Conservation (phyloP, 2,797 vertebrate genomes). For the Hoplostethus mediterraneus region DNA sequence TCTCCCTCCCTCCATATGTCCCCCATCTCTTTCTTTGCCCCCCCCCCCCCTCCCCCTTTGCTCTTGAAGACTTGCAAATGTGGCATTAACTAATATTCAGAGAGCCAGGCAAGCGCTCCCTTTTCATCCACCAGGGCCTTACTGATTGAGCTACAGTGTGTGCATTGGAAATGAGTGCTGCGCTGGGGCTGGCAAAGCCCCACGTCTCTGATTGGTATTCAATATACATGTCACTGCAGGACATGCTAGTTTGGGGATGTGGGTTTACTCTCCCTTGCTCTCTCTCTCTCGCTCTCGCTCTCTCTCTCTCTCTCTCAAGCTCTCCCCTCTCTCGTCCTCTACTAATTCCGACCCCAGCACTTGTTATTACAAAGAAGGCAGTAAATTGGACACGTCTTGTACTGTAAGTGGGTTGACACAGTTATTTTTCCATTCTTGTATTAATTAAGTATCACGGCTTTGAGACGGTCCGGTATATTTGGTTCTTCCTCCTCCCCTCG, state of each 20-base stretch:
- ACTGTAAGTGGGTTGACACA: constrained; percentile 42
- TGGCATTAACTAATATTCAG: constrained; percentile 99
- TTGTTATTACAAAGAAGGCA: constrained; percentile 35
- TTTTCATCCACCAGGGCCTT: constrained; percentile 92
- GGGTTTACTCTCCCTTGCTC: constrained; percentile 79
- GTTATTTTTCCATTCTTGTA: constrained; percentile 32
- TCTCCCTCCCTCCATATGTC: constrained; percentile 57
- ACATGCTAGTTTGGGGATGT: constrained; percentile 78
- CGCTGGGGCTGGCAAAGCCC: constrained; percentile 85
- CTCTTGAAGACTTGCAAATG: constrained; percentile 99
- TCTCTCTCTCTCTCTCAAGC: constrained; percentile 28
- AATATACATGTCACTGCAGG: constrained; percentile 93
- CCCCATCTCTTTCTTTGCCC: constrained; percentile 79
- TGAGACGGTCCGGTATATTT: constrained; percentile 32
- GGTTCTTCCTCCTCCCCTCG: constrained; percentile 19
- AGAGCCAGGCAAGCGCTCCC: constrained; percentile 85
- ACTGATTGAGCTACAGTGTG: constrained; percentile 95
- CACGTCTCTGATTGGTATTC: constrained; percentile 95
- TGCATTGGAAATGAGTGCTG: constrained; percentile 95
- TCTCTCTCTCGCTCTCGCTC: constrained; percentile 10
- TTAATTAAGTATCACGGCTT: constrained; percentile 27
- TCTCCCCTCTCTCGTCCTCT: constrained; percentile 45
- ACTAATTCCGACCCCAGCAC: constrained; percentile 71
- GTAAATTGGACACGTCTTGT: constrained; percentile 62
- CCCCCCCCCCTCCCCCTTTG: constrained; percentile 51